Evolutionary conservation across 2,113 vertebrate genomes (phyloP), one percentile per base, ranked within the genome.

Genomic region (Jaculus jaculus): DNA sequence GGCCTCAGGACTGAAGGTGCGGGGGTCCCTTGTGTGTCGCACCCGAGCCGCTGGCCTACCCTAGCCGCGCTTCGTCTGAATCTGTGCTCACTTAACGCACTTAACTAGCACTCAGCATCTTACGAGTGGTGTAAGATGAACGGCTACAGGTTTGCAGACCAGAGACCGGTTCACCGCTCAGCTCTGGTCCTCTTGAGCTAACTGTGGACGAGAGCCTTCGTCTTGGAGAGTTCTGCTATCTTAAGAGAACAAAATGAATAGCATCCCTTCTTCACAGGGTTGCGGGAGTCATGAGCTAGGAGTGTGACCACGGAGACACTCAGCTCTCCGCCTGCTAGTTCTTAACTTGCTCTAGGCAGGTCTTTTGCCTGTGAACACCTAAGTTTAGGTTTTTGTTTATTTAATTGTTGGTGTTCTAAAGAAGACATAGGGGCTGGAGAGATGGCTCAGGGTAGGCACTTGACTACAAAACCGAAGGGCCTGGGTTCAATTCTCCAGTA

Each of bases 1-100:
- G 83, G 82, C 83, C 69, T 97, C 94, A 98, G 98, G 94, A 96
- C 66, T 54, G 97, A 98, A 65, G 98, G 98, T 98, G 95, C 42
- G 91, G 60, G 30, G 24, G 28, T 47, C 18, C 21, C 58, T 51
- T 74, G 37, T 26, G 84, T 87, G 34, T 84, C 90, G 75, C 34
- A 68, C 54, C 13, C 39, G 37, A 54, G 23, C 20, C 21, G 39
- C 32, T 47, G 1, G 28, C 71, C 17, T 37, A 61, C 2, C 88
- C 30, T 20, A 58, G 66, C 42, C 42, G 42, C 8, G 5, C 5
- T 47, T 47, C 42, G 8, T 47, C 42, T 47, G 8, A 47, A 47
- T 47, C 42, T 47, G n/a, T n/a, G n/a, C n/a, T n/a, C n/a, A n/a
- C n/a, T n/a, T n/a, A n/a, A 42, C 7, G 37, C 60, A 84, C 7